Evolutionary conservation across 2,888 invertebrate genomes (phyloP), one percentile per base, ranked within the genome.

Genomic region (Odontomyia ornata): DNA sequence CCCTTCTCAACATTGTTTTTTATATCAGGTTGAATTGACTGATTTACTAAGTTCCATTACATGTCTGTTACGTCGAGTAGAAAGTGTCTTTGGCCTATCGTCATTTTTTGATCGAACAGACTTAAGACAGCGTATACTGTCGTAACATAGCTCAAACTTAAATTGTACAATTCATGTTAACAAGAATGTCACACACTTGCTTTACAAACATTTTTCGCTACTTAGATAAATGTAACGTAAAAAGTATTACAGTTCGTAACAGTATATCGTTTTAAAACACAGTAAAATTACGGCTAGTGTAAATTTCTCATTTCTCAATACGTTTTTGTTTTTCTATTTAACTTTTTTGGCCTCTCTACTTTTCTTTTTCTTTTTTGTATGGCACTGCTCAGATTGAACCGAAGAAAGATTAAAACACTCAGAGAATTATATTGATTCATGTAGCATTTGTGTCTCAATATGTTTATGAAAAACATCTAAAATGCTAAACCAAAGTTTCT

Each of bases 401-500:
- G 65, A 69, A 69, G 46, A 47, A 21, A 69, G 15, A 69, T 64
- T 64, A 4, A 36, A 69, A 47, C 69, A 46, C 43, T 23, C 43
- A 69, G 47, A 69, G 46, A 28, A 30, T 46, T 18, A 67, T n/a
- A n/a, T n/a, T n/a, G n/a, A n/a, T 67, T 46, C n/a, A 47, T 69
- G 69, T 25, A 69, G 23, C 5, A 43, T 64, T 52, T 28, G 25
- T 27, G 52, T 13, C 11, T 71, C 23, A 21, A 60, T 57, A 57
- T 1, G 56, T 18, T 72, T 21, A 30, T 56, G 57, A 57, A 72
- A 76, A 76, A 75, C 43, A 76, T 65, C 65, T 65, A 76, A 71
- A 72, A 76, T 65, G 56, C 43, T 78, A 73, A 78, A 75, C 56
- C 23, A 75, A 23, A 13, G n/a, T 46, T n/a, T 56, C 62, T 75